Percentiles rank a stretch among this genome's conserved stretches.
Conservation (phyloP, 2,797 vertebrate genomes). For the Hozukius guyotensis region DNA sequence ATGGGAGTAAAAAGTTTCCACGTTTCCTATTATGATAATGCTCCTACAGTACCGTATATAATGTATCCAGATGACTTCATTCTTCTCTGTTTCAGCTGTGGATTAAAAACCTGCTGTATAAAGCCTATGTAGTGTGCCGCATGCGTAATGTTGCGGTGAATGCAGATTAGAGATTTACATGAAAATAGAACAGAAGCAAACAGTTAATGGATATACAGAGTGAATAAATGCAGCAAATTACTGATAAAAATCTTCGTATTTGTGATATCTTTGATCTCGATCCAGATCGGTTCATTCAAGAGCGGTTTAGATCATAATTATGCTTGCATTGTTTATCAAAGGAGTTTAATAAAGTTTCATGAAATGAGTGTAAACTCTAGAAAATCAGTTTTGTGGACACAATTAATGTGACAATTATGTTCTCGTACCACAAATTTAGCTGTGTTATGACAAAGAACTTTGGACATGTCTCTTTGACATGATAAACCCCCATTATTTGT, state of each 20-base stretch:
- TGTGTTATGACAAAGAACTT: not conserved
- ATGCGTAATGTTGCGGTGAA: slow-evolving; percentile 20
- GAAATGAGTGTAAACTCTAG: not conserved
- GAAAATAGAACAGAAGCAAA: slow-evolving; percentile 40
- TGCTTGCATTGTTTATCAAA: not conserved
- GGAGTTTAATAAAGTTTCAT: not conserved
- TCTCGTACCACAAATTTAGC: not conserved
- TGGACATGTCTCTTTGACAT: too few relatives aligned
- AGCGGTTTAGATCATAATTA: not conserved
- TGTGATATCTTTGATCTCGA: slow-evolving; percentile 15
- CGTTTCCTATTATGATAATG: slow-evolving; percentile 9
- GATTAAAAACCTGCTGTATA: slow-evolving; percentile 40
- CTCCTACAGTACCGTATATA: slow-evolving; percentile 3
- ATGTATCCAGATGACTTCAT: slow-evolving; percentile 39
- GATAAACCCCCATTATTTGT: not conserved
- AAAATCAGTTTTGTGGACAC: not conserved
- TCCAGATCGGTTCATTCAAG: slow-evolving; percentile 4
- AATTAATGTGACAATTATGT: not conserved
- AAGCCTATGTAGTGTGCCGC: slow-evolving; percentile 12
- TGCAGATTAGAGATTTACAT: slow-evolving; percentile 66
- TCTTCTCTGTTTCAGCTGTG: slow-evolving; percentile 21
- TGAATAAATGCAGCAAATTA: slow-evolving; percentile 20
- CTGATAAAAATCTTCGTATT: slow-evolving; percentile 38
- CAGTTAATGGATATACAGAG: slow-evolving; percentile 30
- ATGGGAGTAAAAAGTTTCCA: slow-evolving; percentile 49